Percentiles rank a stretch among this genome's conserved stretches.
Conservation (phyloP, 2,888 invertebrate genomes). For the Muschampia staudingeri region DNA sequence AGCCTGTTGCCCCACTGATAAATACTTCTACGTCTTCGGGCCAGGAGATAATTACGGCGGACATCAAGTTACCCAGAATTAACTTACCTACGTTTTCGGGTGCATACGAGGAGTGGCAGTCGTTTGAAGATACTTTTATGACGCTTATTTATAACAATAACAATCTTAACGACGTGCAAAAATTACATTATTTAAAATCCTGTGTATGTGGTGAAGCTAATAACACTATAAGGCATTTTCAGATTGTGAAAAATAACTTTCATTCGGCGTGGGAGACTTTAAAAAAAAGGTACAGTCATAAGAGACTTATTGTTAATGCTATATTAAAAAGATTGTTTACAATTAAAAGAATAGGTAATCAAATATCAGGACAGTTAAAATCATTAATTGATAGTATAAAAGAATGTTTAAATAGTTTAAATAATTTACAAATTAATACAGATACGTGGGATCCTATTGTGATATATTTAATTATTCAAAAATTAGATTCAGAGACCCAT, state of each 20-base stretch:
- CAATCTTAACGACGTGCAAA: constrained; percentile 55
- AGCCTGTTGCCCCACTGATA: background rate
- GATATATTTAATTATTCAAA: constrained; percentile 48
- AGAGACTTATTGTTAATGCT: constrained; percentile 45
- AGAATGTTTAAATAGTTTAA: too few species aligned
- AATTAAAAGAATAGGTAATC: too few species aligned
- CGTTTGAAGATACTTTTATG: constrained; percentile 62
- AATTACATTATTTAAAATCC: constrained; percentile 63
- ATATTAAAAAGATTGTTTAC: background rate
- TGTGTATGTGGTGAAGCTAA: constrained; percentile 57
- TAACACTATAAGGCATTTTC: constrained; percentile 23
- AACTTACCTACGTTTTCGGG: constrained; percentile 60
- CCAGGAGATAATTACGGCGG: background rate
- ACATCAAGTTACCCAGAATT: constrained; percentile 52
- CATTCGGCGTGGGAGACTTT: constrained; percentile 35
- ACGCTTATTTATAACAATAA: constrained; percentile 60
- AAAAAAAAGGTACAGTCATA: constrained; percentile 49
- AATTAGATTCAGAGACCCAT: constrained; percentile 55
- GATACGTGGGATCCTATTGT: constrained; percentile 51
- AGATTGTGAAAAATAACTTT: constrained; percentile 30
- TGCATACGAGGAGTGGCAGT: constrained; percentile 62
- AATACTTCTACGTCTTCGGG: constrained; percentile 15
- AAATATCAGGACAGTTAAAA: too few species aligned
- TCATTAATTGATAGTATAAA: too few species aligned
- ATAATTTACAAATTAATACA: too few species aligned